These are phyloP conservation scores for Sandelia bainsii DNA, from an alignment of 2,797 vertebrate genomes.

Conservation along the genomic window DNA sequence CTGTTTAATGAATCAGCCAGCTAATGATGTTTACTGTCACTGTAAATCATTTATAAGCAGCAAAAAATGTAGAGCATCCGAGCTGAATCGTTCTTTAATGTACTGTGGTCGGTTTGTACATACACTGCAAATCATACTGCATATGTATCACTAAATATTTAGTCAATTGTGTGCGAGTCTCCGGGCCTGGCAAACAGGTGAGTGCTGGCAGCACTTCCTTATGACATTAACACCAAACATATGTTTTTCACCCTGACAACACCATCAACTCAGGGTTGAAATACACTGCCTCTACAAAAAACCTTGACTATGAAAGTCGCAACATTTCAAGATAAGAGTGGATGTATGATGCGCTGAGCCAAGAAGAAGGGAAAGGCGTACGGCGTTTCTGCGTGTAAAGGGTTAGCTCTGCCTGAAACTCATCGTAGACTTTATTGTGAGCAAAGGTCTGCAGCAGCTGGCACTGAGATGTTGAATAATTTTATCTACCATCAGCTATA, in stretches of 20 bases:
- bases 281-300: conserved; percentile 18
- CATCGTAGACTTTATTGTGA: conserved; percentile 86
- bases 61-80: conserved; percentile 17
- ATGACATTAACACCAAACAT: conserved; percentile 19
- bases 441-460: conserved; percentile 88
- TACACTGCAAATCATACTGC: conserved; percentile 33
- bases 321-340: conserved; percentile 56
- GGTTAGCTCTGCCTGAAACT: conserved; percentile 81
- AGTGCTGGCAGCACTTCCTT: conserved; percentile 40
- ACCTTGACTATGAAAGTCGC: conserved; percentile 28
- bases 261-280: conserved; percentile 7
- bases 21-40: conserved; percentile 47
- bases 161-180: conserved; percentile 7
- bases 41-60: conserved; percentile 30
- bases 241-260: conserved; percentile 34
- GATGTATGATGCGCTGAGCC: conserved; percentile 43
- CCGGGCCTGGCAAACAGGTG: conserved; percentile 37
- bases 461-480: conserved; percentile 84
- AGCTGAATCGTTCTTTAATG: conserved; percentile 29
- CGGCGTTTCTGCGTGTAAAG: conserved; percentile 59
- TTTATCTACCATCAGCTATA: conserved; percentile 89
- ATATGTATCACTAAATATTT: conserved; percentile 30
- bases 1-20: conserved; percentile 28
- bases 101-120: conserved; percentile 28
- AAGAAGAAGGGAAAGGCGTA: conserved; percentile 47